Percentiles rank a stretch among this genome's conserved stretches.
phyloP scores from a whole-genome alignment of 2,888 invertebrate genomes.

The Acleris emargana region DNA sequence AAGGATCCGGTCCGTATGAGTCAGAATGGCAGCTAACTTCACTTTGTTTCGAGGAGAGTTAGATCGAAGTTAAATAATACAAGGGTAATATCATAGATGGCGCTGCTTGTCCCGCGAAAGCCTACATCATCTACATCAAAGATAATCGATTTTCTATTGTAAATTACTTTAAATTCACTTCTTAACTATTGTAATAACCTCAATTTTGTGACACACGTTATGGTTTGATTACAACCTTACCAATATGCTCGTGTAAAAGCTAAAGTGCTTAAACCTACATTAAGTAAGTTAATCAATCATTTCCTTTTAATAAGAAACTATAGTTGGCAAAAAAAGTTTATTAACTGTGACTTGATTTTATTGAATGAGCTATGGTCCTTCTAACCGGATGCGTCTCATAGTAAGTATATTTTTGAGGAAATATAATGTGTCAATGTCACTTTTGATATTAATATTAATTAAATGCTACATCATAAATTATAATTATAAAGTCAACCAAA shows the following conservation, averaged over 20 bases:
- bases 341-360: neutral
- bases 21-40: neutral
- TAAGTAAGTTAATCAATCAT: no score
- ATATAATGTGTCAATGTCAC: no score
- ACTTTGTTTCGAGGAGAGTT: conserved; percentile 10
- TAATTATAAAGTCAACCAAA: neutral
- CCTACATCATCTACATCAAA: conserved; percentile 32
- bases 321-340: no score
- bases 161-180: no score
- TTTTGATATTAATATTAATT: no score
- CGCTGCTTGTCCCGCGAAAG: conserved; percentile 41
- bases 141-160: neutral
- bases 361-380: conserved; percentile 10
- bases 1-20: neutral
- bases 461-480: no score
- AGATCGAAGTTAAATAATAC: conserved; percentile 15
- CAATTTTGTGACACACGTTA: no score
- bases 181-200: no score
- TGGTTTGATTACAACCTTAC: no score
- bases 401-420: no score
- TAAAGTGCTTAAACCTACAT: no score
- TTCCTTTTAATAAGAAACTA: neutral
- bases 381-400: conserved; percentile 12
- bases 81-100: conserved; percentile 47
- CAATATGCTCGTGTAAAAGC: no score